These are phyloP conservation scores for Calvadosia cruxmelitensis DNA, from an alignment of 30 jellyfish, hydroid and myxozoan species.

Conservation along the genomic window DNA sequence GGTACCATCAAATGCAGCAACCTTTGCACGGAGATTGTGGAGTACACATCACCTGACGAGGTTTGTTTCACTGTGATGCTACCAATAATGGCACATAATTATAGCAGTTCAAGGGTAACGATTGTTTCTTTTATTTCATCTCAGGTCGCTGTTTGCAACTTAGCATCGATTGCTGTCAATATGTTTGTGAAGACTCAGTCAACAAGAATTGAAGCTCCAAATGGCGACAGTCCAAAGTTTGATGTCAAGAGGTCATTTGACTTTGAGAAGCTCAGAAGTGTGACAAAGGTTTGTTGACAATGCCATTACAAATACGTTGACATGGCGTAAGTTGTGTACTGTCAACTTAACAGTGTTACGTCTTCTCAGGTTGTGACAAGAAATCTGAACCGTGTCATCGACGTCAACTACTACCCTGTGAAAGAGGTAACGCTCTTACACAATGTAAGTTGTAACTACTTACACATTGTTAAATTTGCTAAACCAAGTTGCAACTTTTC, in stretches of 20 bases:
- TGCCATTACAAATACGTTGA: too few relatives aligned
- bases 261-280: constrained; percentile 53
- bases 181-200: constrained; percentile 39
- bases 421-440: constrained; percentile 29
- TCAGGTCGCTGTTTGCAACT: constrained; percentile 97
- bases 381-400: constrained; percentile 87
- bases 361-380: constrained; percentile 46
- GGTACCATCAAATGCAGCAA: constrained; percentile 98
- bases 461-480: neutral
- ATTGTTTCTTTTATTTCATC: too few relatives aligned
- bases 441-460: neutral
- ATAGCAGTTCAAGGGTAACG: too few relatives aligned
- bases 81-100: too few relatives aligned
- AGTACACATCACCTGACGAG: constrained; percentile 95
- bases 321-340: too few relatives aligned
- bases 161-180: constrained; percentile 90
- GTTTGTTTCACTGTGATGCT: constrained; percentile 14
- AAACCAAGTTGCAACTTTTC: too few relatives aligned
- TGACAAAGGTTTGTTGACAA: constrained; percentile 47
- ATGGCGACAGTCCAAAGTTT: constrained; percentile 26
- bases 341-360: too few relatives aligned
- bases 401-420: constrained; percentile 68
- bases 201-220: constrained; percentile 13
- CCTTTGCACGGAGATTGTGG: constrained; percentile 92
- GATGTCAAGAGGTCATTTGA: constrained; percentile 46